Evolutionary conservation across 2,113 vertebrate genomes (phyloP).

Genomic region (Halcyon senegalensis): DNA sequence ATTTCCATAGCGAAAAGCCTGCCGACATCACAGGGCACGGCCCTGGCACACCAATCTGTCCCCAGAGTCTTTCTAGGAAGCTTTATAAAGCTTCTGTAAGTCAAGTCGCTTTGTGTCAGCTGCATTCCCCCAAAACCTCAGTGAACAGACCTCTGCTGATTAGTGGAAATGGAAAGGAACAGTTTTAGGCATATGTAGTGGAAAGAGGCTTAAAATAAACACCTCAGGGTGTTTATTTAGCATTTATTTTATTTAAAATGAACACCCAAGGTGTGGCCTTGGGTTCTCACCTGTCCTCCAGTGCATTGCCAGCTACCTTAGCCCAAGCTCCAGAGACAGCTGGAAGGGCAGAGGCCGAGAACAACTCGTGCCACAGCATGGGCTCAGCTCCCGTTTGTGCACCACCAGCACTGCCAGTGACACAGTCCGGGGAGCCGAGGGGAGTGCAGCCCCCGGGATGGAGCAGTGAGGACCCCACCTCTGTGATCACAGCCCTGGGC

Average conservation of each 20-base stretch:
- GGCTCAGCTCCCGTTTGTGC: background rate
- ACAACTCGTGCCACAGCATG: accelerated
- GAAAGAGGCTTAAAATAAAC: background rate
- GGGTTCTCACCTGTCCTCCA: background rate
- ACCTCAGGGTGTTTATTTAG: too few relatives aligned
- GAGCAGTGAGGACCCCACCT: background rate
- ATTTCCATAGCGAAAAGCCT: background rate
- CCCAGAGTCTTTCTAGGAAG: background rate
- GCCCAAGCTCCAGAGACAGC: background rate
- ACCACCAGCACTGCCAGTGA: background rate
- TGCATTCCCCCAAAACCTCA: background rate
- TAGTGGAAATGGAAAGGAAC: background rate
- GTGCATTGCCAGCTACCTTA: background rate
- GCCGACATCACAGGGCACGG: accelerated
- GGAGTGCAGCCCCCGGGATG: accelerated
- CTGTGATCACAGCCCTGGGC: background rate
- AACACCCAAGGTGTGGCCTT: accelerated
- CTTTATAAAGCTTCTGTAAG: background rate
- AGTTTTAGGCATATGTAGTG: background rate
- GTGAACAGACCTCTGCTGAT: background rate
- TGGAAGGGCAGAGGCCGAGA: background rate
- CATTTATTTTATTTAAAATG: background rate
- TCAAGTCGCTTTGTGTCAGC: background rate
- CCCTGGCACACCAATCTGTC: background rate
- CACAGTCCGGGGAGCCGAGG: accelerated